Base-by-base conservation (phyloP, 2,113 vertebrate genomes). In the Ellobius talpinus region DNA sequence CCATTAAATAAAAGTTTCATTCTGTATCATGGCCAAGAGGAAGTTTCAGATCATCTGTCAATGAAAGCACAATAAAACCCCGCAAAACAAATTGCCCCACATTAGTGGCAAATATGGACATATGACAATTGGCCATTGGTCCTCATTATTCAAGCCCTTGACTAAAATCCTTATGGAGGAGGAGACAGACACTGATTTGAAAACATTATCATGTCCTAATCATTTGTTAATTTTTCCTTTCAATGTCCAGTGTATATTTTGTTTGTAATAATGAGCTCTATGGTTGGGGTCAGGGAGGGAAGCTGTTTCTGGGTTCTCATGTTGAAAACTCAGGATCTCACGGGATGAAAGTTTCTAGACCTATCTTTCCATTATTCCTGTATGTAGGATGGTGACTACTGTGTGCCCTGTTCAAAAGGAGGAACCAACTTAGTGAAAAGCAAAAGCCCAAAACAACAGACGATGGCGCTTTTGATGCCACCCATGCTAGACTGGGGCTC, bases 381-480 rank as follows among this genome's bases (percentile, higher is more conserved):
- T 26, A 63, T n/a, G 21, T 29, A 21, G 12, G 1, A 14, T 7
- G 33, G 17, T 17, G 21, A 58, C 21, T 31, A 55, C 14, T 9
- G 1, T 58, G 39, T 50, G 42, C 39, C 23, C 33, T 70, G 90
- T 72, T 82, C 66, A 76, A 86, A 78, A 78, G 50, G 33, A 4
- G 52, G 79, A 24, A 2, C 39, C 45, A 39, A 82, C 5, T 70
- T 72, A 13, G 52, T 85, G 6, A 85, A 42, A 90, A 73, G 33
- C 21, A 89, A 77, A 96, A 85, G 39, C 10, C 10, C 87, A 29
- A 90, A 77, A 33, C 36, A 89, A 73, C 2, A 70, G 33, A 61
- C 73, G 90, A 74, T 68, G 96, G 95, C 93, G 81, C 77, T 84
- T 87, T 70, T 90, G 95, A 95, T 90, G 95, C 94, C 95, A 90